Percentiles rank a stretch among this genome's conserved stretches.
phyloP scores from a whole-genome alignment of 2,797 vertebrate genomes.

The Pseudochirops corinnae region DNA sequence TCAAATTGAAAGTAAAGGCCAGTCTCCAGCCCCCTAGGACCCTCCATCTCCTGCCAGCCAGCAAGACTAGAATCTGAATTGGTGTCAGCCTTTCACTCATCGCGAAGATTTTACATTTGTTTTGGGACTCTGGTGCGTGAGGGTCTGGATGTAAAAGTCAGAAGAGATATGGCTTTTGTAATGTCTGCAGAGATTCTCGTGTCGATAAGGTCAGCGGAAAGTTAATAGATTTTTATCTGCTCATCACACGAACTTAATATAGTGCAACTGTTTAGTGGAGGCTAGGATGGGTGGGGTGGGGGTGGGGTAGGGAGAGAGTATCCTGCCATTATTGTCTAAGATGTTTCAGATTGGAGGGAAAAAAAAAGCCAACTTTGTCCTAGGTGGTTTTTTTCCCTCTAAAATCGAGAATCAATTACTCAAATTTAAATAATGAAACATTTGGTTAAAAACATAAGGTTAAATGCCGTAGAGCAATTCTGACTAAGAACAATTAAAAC shows the following conservation, averaged over 20 bases:
- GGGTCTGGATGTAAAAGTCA: conserved; percentile 90
- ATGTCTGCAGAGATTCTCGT: conserved; percentile 89
- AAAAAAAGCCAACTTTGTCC: neutral
- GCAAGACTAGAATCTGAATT: conserved; percentile 79
- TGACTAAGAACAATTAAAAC: conserved; percentile 70
- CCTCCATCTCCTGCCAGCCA: conserved; percentile 75
- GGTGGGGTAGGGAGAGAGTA: conserved; percentile 74
- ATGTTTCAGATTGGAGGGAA: conserved; percentile 69
- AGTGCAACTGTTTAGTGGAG: conserved; percentile 84
- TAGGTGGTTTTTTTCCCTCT: neutral
- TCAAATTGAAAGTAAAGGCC: conserved; percentile 87
- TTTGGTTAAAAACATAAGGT: conserved; percentile 56
- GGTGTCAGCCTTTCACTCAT: conserved; percentile 89
- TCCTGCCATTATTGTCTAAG: conserved; percentile 75
- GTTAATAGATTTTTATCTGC: conserved; percentile 93
- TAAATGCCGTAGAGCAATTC: conserved; percentile 45
- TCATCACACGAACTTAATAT: conserved; percentile 90
- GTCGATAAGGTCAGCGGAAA: conserved; percentile 90
- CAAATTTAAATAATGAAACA: conserved; percentile 75
- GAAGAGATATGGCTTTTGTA: conserved; percentile 90
- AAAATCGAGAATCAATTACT: conserved; percentile 42
- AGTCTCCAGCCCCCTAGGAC: conserved; percentile 84
- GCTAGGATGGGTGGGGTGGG: conserved; percentile 40
- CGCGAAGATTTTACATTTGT: conserved; percentile 89
- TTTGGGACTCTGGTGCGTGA: conserved; percentile 86